Evolutionary conservation across 2,888 invertebrate genomes (phyloP).

Genomic region (Galeopsomyia nigrocyanea): DNA sequence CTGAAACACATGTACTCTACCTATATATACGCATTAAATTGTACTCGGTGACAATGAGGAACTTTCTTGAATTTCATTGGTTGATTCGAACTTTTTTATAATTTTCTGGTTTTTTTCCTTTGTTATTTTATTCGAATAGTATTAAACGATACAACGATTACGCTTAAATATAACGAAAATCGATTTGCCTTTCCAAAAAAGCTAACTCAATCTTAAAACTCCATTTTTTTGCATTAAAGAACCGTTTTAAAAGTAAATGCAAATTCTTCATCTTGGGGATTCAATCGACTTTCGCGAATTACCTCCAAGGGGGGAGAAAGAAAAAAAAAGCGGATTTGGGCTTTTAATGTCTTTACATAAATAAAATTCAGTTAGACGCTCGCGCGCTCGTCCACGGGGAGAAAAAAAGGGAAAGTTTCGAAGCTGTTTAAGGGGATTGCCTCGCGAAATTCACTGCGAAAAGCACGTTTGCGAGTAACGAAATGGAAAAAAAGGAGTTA

Average conservation of each 20-base stretch:
- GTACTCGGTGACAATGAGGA: no score
- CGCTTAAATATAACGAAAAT: background rate
- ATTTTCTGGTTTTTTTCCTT: no score
- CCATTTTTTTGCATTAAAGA: conserved; percentile 4
- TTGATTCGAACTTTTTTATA: no score
- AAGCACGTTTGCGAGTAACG: conserved; percentile 42
- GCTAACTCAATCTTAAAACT: background rate
- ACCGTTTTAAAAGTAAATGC: conserved; percentile 31
- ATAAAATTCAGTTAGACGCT: conserved; percentile 35
- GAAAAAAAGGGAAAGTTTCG: conserved; percentile 16
- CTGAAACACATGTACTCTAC: background rate
- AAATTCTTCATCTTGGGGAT: conserved; percentile 4
- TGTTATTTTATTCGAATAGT: no score
- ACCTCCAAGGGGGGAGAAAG: conserved; percentile 6
- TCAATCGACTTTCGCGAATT: conserved; percentile 29
- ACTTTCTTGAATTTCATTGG: no score
- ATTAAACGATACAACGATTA: no score
- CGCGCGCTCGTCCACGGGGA: background rate
- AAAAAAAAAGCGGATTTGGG: conserved; percentile 25
- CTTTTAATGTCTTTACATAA: conserved; percentile 43
- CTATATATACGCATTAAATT: no score
- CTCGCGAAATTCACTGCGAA: background rate
- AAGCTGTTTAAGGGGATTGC: conserved; percentile 32
- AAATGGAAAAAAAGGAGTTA: conserved; percentile 50
- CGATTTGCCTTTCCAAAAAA: background rate